phyloP scores from a whole-genome alignment of 2,797 vertebrate genomes.

The Paramormyrops hopkinsi region DNA sequence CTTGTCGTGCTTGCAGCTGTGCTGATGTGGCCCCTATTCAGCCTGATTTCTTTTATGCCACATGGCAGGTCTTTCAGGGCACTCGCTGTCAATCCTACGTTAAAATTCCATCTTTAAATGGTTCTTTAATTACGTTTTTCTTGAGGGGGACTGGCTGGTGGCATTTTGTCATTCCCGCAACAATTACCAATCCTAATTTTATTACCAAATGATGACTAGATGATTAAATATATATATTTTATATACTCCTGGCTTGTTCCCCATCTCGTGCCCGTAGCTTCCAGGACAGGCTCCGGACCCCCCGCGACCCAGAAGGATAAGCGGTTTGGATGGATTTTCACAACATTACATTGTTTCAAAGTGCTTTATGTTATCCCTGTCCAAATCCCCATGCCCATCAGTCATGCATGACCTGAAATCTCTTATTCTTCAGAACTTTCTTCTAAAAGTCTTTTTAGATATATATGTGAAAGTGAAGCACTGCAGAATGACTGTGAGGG shows the following conservation, averaged over 20 bases:
- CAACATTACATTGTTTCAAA: background rate
- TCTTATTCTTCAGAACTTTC: background rate
- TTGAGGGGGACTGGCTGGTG: background rate
- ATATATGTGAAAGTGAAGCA: background rate
- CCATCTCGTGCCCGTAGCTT: no score
- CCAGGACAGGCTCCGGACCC: no score
- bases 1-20: background rate
- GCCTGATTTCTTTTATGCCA: background rate
- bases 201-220: background rate
- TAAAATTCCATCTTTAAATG: background rate
- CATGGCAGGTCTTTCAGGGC: background rate
- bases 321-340: background rate
- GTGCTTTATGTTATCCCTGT: background rate
- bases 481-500: background rate
- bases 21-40: background rate
- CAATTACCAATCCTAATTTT: background rate
- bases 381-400: background rate
- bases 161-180: background rate
- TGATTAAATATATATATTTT: no score
- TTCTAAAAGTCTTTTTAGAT: background rate
- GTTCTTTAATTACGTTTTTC: background rate
- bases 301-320: no score
- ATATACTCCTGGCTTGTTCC: no score
- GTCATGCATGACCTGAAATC: background rate
- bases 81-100: background rate